A percentile compares a stretch with the other conserved stretches of the same genome.
These are phyloP conservation scores for Apomyelois bistriatella DNA, from an alignment of 2,888 invertebrate genomes.

Conservation along the genomic window DNA sequence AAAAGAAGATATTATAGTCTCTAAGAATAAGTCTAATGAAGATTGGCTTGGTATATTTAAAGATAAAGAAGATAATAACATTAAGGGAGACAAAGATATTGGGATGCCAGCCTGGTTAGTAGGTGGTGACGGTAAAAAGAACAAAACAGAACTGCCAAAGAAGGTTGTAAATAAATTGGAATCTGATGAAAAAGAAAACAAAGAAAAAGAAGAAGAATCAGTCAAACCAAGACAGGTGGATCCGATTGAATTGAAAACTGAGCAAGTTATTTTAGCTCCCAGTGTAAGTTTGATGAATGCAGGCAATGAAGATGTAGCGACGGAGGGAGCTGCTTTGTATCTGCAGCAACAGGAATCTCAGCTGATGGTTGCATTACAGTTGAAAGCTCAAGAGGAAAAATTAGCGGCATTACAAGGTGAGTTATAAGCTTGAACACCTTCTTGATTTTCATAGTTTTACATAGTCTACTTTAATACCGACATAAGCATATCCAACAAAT, in stretches of 20 bases:
- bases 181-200: constrained; percentile 26
- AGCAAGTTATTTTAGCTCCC: constrained; percentile 24
- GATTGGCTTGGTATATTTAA: constrained; percentile 74
- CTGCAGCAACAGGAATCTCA: constrained; percentile 83
- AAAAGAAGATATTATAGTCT: constrained; percentile 34
- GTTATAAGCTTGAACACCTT: no score
- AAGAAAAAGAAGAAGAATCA: constrained; percentile 27
- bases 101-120: constrained; percentile 68
- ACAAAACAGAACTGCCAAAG: constrained; percentile 38
- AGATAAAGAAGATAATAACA: constrained; percentile 46
- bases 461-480: no score
- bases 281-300: constrained; percentile 32
- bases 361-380: constrained; percentile 79
- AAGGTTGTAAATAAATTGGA: constrained; percentile 18
- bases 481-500: no score
- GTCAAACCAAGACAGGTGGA: constrained; percentile 14
- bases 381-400: constrained; percentile 82
- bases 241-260: constrained; percentile 22
- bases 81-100: constrained; percentile 35
- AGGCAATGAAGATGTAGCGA: constrained; percentile 63
- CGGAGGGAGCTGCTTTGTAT: constrained; percentile 76
- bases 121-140: constrained; percentile 51
- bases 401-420: constrained; percentile 77
- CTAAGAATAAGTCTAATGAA: constrained; percentile 49
- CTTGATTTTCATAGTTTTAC: no score